Percentiles rank a stretch among this genome's conserved stretches.
Conservation (phyloP, 2,888 invertebrate genomes). For the Incurvaria masculella region DNA sequence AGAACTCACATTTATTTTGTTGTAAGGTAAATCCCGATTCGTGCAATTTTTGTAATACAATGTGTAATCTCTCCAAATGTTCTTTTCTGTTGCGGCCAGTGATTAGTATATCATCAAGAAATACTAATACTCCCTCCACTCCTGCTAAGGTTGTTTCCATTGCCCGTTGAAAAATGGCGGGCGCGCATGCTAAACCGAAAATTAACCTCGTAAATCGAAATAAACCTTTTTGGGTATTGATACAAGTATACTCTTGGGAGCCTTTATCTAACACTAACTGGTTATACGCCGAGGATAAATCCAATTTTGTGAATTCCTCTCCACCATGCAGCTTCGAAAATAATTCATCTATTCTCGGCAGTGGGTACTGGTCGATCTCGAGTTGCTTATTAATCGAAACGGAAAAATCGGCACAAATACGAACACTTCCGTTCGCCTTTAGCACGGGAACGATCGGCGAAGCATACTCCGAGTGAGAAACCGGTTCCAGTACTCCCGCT, state of each 20-base stretch:
- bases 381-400: constrained; percentile 20
- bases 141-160: neutral
- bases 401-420: constrained; percentile 17
- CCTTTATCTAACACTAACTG: neutral
- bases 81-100: constrained; percentile 1
- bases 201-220: constrained; percentile 4
- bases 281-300: constrained; percentile 14
- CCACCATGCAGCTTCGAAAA: constrained; percentile 17
- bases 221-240: constrained; percentile 1
- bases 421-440: constrained; percentile 13
- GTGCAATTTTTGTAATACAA: constrained; percentile 11
- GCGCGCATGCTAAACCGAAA: constrained; percentile 1
- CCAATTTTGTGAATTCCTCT: constrained; percentile 17
- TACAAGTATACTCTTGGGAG: constrained; percentile 1
- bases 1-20: constrained; percentile 8
- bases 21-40: constrained; percentile 10
- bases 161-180: constrained; percentile 5
- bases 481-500: constrained; percentile 18
- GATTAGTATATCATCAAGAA: constrained; percentile 4
- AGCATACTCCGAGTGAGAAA: constrained; percentile 14
- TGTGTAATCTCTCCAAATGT: constrained; percentile 9
- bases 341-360: constrained; percentile 19
- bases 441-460: constrained; percentile 18
- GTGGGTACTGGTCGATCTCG: constrained; percentile 18
- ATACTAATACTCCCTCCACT: neutral